A percentile compares a stretch with the other conserved stretches of the same genome.
Conservation (phyloP, 1,140 invertebrate genomes). For the Aphelenchoides fujianensis region DNA sequence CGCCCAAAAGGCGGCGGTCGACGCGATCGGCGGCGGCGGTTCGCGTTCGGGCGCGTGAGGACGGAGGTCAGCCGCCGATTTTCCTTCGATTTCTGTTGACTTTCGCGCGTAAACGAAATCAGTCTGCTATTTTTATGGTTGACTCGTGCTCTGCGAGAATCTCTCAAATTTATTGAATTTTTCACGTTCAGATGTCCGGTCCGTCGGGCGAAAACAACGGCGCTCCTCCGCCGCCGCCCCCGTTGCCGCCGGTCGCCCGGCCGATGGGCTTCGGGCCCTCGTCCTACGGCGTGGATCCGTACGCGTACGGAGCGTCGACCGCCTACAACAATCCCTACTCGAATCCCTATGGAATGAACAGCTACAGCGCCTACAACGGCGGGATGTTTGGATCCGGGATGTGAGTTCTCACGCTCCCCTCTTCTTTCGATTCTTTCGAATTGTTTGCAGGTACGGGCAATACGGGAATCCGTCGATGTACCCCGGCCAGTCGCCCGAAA, state of each 20-base stretch:
- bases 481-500: conserved; percentile 45
- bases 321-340: not conserved
- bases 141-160: no score
- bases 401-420: no score
- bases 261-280: not conserved
- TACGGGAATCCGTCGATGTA: not conserved
- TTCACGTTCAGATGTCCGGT: no score
- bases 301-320: not conserved
- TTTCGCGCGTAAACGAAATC: no score
- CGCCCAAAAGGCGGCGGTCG: no score
- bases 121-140: no score
- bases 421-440: not conserved
- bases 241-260: not conserved
- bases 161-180: no score
- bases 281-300: conserved; percentile 8
- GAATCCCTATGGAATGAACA: conserved; percentile 9
- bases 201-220: not conserved
- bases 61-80: no score
- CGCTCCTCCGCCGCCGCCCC: not conserved
- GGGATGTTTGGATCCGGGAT: not conserved
- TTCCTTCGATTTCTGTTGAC: no score
- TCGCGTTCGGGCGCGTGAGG: no score
- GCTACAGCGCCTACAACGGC: not conserved
- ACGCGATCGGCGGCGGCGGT: no score
- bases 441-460: conserved; percentile 1